These are phyloP conservation scores for Amphiduros pacificus DNA, from an alignment of 2,888 invertebrate genomes.

Conservation along the genomic window DNA sequence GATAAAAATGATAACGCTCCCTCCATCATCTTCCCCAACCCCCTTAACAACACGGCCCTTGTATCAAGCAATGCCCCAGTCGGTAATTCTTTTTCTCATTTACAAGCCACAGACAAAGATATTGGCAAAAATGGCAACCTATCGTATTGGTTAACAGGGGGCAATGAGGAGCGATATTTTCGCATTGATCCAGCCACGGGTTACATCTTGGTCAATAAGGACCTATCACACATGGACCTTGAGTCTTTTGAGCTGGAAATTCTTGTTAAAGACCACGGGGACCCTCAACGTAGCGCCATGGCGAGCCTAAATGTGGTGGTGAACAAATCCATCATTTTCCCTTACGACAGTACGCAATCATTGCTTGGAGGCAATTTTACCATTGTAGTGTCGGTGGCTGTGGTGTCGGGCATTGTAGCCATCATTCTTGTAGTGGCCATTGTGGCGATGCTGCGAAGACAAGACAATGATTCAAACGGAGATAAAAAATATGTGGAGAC, in stretches of 20 bases:
- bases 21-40: constrained; percentile 7
- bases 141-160: constrained; percentile 21
- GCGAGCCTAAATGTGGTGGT: constrained; percentile 19
- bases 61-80: constrained; percentile 12
- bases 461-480: neutral
- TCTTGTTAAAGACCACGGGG: constrained; percentile 20
- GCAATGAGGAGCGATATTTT: constrained; percentile 16
- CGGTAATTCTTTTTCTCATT: constrained; percentile 16
- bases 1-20: constrained; percentile 16
- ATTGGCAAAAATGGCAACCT: constrained; percentile 22
- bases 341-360: neutral
- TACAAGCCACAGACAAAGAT: constrained; percentile 22
- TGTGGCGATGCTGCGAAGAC: neutral
- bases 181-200: constrained; percentile 19
- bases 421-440: constrained; percentile 12
- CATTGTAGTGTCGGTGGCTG: constrained; percentile 17
- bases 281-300: constrained; percentile 9
- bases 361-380: constrained; percentile 14
- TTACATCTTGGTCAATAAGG: constrained; percentile 15
- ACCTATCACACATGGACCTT: constrained; percentile 11
- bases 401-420: constrained; percentile 12
- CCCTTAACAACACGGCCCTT: constrained; percentile 9
- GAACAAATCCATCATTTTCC: constrained; percentile 19
- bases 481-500: constrained; percentile 1
- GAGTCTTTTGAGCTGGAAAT: constrained; percentile 18